phyloP scores from a whole-genome alignment of 2,797 vertebrate species.

The Malurus leucopterus region DNA sequence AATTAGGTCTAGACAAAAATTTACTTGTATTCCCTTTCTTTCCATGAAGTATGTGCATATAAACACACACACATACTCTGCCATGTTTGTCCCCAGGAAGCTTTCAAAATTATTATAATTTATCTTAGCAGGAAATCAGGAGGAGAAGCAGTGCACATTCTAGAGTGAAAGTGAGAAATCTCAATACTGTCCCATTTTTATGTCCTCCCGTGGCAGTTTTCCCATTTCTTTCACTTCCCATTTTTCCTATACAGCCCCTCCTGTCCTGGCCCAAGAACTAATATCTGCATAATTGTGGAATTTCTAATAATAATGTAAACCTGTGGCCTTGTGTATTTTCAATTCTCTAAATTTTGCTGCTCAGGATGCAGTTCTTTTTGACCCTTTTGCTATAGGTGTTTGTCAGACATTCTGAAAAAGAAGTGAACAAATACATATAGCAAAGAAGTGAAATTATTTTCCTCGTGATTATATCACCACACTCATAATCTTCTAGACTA shows the following conservation, averaged over 20 bases:
- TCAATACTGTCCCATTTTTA: not conserved
- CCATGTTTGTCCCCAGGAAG: not conserved
- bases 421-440: not conserved
- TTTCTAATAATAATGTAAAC: not conserved
- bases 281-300: not conserved
- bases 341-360: not conserved
- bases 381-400: not conserved
- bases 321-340: not conserved
- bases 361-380: not conserved
- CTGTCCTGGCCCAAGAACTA: not conserved
- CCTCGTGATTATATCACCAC: not conserved
- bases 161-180: not conserved
- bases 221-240: not conserved
- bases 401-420: not conserved
- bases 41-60: not conserved
- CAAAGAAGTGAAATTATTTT: not conserved
- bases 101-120: not conserved
- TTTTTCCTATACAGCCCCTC: not conserved
- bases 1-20: not conserved
- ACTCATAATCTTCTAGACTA: not conserved
- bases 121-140: not conserved
- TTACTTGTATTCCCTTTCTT: not conserved
- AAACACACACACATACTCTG: not conserved
- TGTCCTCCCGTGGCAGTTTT: not conserved
- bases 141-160: not conserved